Base-by-base conservation (phyloP, 1,140 invertebrate genomes). In the Vanessa atalanta region DNA sequence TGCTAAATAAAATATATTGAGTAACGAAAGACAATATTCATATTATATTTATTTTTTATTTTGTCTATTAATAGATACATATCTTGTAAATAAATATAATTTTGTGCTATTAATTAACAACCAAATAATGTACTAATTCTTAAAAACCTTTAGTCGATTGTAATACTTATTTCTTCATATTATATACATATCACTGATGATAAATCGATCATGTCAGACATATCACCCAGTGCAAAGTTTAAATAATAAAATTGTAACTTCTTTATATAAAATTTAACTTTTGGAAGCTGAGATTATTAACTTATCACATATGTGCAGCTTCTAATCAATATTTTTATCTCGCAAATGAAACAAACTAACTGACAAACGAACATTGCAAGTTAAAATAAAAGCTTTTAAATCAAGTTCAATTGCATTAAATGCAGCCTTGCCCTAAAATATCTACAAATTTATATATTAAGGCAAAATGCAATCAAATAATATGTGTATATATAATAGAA, bases 391-490 rank as follows among this genome's bases (percentile, higher is more conserved):
- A 31, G 26, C 26, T 1, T 31, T 31, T 31, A 31, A 31, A 31
- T 31, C 26, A 31, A 31, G 6, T 31, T 79, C 65, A 64, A 65
- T 83, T 81, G 87, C 87, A 88, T 88, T 72, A 65, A 86, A 87
- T 87, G 87, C 86, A 69, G 75, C 75, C 87, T 88, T 88, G 84
- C 85, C 84, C 84, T 72, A 53, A 74, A 71, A 72, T 73, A 73
- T 71, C 48, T 72, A 55, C 67, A 23, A 53, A 57, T 57, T 57
- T 57, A n/a, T 57, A 57, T 57, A 53, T 47, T 73, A 69, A 76
- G 70, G 73, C 75, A 79, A 76, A 72, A 70, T 76, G 72, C 66
- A 76, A 70, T 55, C 72, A 71, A 68, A 47, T 69, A 57, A 68
- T 74, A 67, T 73, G 53, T 80, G 57, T 81, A 81, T 79, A 78